Evolutionary conservation across 2,888 invertebrate genomes (phyloP), one percentile per base, ranked within the genome.

Genomic region (Mamestra brassicae): DNA sequence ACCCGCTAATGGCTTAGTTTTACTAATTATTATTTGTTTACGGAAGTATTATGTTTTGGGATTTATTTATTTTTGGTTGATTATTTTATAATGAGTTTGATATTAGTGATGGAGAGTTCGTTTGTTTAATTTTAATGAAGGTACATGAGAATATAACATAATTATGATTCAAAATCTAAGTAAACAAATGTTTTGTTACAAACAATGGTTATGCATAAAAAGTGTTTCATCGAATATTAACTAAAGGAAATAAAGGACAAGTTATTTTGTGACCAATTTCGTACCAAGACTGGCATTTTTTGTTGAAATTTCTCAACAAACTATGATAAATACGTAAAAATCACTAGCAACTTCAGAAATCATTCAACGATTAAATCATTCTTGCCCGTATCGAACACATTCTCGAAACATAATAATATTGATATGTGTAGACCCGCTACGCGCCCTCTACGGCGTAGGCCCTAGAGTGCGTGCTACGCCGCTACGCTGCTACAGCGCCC

Each of bases 1-100:
- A 81, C 81, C 81, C 74, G 71, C 84, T 90, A 89, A 89, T 89
- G 85, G 81, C 69, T 77, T 76, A 77, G 79, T 81, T 78, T 80
- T 61, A 58, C 67, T 81, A 80, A n/a, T n/a, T n/a, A 87, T 87
- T 80, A 82, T 83, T 78, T 80, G 81, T 87, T 83, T 77, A 69
- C 73, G 71, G 55, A 76, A 74, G 65, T 83, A 79, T 76, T 38
- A 38, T 62, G 38, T 45, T 76, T 72, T 50, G 55, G 74, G 45
- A n/a, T 78, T 67, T 54, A 36, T 61, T 80, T 78, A 17, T 62
- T 73, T 60, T 65, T 58, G 8, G 38, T 71, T 79, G 26, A 61
- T 77, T 76, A 42, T 68, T 79, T 62, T 57, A 11, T 36, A 57
- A 62, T 52, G 61, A 13, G 26, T 36, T 71, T 42, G 6, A 2